Base-by-base conservation (phyloP, 1,140 invertebrate species). In the Drosophila seguyi region DNA sequence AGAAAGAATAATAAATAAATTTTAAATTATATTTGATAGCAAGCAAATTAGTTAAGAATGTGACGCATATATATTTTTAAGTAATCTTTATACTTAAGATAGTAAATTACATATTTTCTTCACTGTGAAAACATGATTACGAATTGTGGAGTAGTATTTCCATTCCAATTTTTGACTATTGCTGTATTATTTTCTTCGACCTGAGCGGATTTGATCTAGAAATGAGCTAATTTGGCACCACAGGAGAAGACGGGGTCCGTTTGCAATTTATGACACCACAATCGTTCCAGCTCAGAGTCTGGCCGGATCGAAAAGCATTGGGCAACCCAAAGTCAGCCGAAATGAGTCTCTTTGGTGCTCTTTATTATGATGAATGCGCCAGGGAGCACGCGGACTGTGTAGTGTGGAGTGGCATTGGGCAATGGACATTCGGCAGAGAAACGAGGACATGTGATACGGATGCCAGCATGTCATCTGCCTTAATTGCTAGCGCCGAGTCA, bases 181-280 rank as follows among this genome's bases (percentile, higher is more conserved):
- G 11, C 4, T 1, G 38, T 39, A 3, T 39, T n/a, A 39, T 39
- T n/a, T n/a, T n/a, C 16, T 22, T 4, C 16, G 18, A 25, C 11
- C 10, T 10, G 3, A 52, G 11, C 3, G 0, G 10, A 34, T 6
- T 2, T 13, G 0, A 20, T 22, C 65, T 16, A 8, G 10, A 42
- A 68, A 52, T 13, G 1, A 16, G 29, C 36, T 7, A 5, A 6
- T 6, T 1, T 5, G 7, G 4, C 66, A 68, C 0, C 60, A 27
- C 66, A 29, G 18, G 10, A 20, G 48, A 57, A 59, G 63, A 38
- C 66, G 71, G 81, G 45, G 53, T 90, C 71, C 78, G 69, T 55
- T 88, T 90, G 85, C 85, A 90, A 90, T 90, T 90, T 90, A 90
- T 90, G 85, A 47, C 62, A 76, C 73, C 78, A 73, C 67, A 75